Percentiles rank a stretch among this genome's conserved stretches.
Evolutionary conservation across 2,113 vertebrate genomes (phyloP).

Genomic region (Urocolius indicus): DNA sequence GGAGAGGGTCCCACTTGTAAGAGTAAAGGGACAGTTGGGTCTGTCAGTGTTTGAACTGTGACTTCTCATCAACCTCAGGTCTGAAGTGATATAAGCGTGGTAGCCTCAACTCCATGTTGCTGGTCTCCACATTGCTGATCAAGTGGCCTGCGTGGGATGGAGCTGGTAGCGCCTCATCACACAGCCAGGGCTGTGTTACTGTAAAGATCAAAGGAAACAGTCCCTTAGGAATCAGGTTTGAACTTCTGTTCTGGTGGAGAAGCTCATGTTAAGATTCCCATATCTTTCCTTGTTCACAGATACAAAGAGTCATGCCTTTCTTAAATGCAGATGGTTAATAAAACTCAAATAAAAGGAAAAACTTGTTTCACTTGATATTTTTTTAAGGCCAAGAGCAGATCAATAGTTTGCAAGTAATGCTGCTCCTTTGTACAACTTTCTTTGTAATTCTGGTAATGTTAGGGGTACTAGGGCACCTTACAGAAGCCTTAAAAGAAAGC

Average conservation of each 20-base stretch:
- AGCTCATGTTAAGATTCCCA: neutral
- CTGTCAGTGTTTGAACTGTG: neutral
- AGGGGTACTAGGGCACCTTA: slow-evolving; percentile 71
- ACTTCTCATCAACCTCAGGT: slow-evolving; percentile 28
- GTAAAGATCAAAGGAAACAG: neutral
- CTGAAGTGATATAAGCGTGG: neutral
- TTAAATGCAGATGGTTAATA: slow-evolving; percentile 56
- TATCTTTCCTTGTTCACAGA: slow-evolving; percentile 28
- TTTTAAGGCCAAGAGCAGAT: slow-evolving; percentile 63
- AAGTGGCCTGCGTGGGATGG: neutral
- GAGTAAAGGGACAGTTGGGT: neutral
- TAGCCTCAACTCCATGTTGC: neutral
- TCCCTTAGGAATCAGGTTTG: slow-evolving; percentile 2
- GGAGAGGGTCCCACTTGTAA: neutral
- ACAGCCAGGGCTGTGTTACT: neutral
- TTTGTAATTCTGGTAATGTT: slow-evolving; percentile 41
- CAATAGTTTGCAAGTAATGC: slow-evolving; percentile 29
- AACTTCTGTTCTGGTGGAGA: slow-evolving; percentile 21
- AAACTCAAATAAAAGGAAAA: slow-evolving; percentile 37
- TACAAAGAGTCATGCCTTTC: slow-evolving; percentile 42
- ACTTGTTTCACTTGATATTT: slow-evolving; percentile 51
- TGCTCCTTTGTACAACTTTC: slow-evolving; percentile 52
- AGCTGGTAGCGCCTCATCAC: neutral
- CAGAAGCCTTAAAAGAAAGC: slow-evolving; percentile 77
- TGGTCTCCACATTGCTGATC: fast-evolving